Evolutionary conservation across 2,113 vertebrate species (phyloP).

Genomic region (Galeopterus variegatus): DNA sequence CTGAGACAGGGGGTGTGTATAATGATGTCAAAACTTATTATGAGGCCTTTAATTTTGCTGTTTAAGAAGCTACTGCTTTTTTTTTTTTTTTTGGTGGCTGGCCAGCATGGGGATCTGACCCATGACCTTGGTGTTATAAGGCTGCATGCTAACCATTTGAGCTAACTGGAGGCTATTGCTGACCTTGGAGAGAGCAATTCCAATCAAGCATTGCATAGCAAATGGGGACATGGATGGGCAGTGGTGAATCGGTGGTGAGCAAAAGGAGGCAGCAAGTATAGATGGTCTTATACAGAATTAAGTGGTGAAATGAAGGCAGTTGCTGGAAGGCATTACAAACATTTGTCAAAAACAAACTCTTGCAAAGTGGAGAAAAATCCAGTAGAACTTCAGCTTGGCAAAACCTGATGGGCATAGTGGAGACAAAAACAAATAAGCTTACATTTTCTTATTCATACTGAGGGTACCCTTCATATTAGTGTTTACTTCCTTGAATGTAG

Average conservation of each 20-base stretch:
- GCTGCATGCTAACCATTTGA: too few species aligned
- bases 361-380: neutral
- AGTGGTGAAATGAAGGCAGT: neutral
- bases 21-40: neutral
- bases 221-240: accelerated
- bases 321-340: neutral
- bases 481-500: neutral
- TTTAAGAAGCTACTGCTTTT: neutral
- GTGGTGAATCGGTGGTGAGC: neutral
- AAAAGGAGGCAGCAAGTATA: neutral
- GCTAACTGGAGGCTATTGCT: neutral
- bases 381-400: neutral
- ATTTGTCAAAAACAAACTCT: neutral
- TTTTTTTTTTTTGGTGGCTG: too few species aligned
- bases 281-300: neutral
- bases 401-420: neutral
- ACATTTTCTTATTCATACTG: neutral
- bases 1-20: neutral
- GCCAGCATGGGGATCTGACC: too few species aligned
- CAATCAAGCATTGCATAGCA: neutral
- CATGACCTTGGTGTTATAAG: too few species aligned
- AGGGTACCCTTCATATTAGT: neutral
- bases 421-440: neutral
- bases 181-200: neutral
- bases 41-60: neutral